Base-by-base conservation (phyloP, 2,113 vertebrate species). In the Poeciliopsis turrubarensis region DNA sequence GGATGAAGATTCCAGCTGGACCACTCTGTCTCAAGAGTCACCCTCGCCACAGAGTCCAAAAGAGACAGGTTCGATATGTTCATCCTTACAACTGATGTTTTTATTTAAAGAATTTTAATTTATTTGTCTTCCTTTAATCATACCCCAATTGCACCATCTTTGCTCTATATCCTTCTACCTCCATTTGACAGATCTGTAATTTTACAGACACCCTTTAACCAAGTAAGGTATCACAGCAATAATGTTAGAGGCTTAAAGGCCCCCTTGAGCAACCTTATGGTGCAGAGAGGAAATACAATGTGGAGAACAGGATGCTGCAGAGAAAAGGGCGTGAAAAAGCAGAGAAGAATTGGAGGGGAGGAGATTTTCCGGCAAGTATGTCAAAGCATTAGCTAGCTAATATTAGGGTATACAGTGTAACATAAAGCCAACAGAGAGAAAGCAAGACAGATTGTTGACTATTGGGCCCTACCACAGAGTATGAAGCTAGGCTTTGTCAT, bases 1-100 rank as follows among this genome's bases (percentile, higher is more conserved):
- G 94, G 98, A 99, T 29, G 98, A 99, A 87, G 98, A 99, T 83
- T 99, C 98, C 34, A 99, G 98, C 91, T 99, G 98, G 98, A 99
- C 98, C 2, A 99, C 98, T 0, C 86, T 99, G 81, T 99, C 98
- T 27, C 98, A 99, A 69, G 98, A 98, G 88, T 97, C 96, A 0
- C 96, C 97, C 32, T 97, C 97, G 0, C 94, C 93, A 0, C 95
- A 95, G 81, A 97, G 96, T 0, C 96, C 97, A 0, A 95, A 95
- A 0, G 98, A 99, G 83, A 92, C 96, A 95, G 97, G 98, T 99
- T 75, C 0, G 68, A 61, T 64, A 81, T 41, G 1, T 39, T 82
- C 57, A n/a, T 78, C 25, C 60, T 60, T 73, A 72, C 2, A 68
- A 77, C 65, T 65, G 34, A 75, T 75, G 39, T 47, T 41, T 34